Conservation (phyloP, 2,888 invertebrate species). For the Ormyrus labotus region DNA sequence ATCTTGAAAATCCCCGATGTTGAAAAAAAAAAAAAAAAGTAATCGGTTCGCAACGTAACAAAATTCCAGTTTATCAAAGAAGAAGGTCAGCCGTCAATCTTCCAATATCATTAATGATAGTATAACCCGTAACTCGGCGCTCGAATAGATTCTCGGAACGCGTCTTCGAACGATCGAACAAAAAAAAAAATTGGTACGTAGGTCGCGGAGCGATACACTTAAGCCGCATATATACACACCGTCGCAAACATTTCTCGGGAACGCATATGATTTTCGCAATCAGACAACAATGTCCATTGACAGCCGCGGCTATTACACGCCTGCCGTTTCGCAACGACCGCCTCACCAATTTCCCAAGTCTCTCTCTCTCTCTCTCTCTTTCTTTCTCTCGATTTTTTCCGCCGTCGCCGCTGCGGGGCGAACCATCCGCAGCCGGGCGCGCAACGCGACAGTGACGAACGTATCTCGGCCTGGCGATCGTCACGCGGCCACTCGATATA, state of each 20-base stretch:
- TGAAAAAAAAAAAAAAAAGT: too few relatives aligned
- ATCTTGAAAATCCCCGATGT: too few relatives aligned
- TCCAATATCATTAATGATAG: neutral
- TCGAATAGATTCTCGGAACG: slow-evolving; percentile 33
- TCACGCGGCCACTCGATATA: slow-evolving; percentile 44
- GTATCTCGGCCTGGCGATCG: slow-evolving; percentile 43
- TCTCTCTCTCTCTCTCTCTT: neutral
- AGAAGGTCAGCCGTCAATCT: slow-evolving; percentile 38
- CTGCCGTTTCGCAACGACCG: too few relatives aligned
- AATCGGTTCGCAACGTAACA: neutral
- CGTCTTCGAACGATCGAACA: neutral
- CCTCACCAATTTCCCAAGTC: too few relatives aligned
- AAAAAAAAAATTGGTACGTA: slow-evolving; percentile 25
- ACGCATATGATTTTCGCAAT: slow-evolving; percentile 32
- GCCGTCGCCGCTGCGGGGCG: neutral
- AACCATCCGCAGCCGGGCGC: neutral
- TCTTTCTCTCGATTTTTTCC: neutral
- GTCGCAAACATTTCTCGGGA: slow-evolving; percentile 17
- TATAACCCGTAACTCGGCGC: neutral
- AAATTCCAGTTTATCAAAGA: slow-evolving; percentile 14
- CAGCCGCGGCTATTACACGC: too few relatives aligned
- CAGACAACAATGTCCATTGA: neutral
- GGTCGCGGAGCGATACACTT: too few relatives aligned
- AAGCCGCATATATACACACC: neutral
- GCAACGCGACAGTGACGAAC: slow-evolving; percentile 28